Percentiles rank a stretch among this genome's conserved stretches.
Conservation (phyloP, 2,797 vertebrate genomes). For the Perodicticus potto region DNA sequence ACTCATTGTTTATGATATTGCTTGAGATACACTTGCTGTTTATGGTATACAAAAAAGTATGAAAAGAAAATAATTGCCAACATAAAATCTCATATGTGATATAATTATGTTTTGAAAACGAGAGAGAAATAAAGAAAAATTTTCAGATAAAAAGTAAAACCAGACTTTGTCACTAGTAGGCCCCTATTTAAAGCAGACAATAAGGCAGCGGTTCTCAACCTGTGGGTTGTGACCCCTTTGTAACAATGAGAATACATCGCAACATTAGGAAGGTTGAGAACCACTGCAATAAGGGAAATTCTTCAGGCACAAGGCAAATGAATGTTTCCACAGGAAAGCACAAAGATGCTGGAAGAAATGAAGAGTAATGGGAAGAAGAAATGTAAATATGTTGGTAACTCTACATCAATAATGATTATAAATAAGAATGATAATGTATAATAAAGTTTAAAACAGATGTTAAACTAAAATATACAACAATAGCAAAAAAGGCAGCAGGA, state of each 20-base stretch:
- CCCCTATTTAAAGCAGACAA: background rate
- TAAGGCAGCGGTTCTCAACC: too few species aligned
- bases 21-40: too few species aligned
- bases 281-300: background rate
- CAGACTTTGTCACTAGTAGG: background rate
- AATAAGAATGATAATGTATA: background rate
- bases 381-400: background rate
- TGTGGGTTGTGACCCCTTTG: too few species aligned
- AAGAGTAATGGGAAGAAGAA: background rate
- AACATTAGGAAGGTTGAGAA: too few species aligned
- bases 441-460: background rate
- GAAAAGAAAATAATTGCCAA: background rate
- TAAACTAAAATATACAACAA: background rate
- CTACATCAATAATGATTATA: background rate
- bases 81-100: background rate
- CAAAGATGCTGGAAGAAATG: background rate
- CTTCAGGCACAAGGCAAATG: background rate
- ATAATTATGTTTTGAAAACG: background rate
- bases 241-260: too few species aligned
- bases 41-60: too few species aligned
- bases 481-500: background rate
- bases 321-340: background rate
- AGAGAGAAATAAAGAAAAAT: background rate
- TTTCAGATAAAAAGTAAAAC: background rate
- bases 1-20: too few species aligned